Conservation (phyloP, 2,888 invertebrate genomes). For the Eristalis arbustorum region DNA sequence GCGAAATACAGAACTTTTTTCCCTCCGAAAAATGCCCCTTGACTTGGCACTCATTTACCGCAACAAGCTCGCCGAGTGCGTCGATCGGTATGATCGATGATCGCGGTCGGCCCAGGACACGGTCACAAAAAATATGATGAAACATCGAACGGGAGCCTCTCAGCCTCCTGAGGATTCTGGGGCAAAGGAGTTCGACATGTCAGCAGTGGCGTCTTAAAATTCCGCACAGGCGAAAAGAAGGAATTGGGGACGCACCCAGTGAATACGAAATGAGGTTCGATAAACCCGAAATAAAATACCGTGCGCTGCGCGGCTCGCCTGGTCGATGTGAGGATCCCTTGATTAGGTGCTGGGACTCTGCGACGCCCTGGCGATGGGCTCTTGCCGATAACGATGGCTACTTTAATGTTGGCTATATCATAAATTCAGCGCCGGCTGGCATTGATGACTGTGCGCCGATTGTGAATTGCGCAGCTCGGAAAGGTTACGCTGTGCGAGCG, state of each 20-base stretch:
- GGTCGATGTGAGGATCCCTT: conserved; percentile 26
- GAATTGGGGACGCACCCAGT: conserved; percentile 54
- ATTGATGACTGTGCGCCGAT: conserved; percentile 45
- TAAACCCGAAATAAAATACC: conserved; percentile 32
- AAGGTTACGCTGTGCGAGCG: conserved; percentile 26
- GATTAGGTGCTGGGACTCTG: background rate
- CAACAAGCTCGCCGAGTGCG: conserved; percentile 40
- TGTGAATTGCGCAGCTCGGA: conserved; percentile 17
- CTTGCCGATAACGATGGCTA: conserved; percentile 27
- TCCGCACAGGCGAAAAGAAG: conserved; percentile 6
- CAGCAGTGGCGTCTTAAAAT: conserved; percentile 32
- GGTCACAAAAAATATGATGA: background rate
- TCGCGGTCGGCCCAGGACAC: conserved; percentile 7
- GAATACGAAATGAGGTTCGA: conserved; percentile 67
- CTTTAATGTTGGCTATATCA: conserved; percentile 34
- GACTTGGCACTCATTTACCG: conserved; percentile 8
- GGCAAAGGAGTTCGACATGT: conserved; percentile 19
- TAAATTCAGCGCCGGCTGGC: conserved; percentile 42
- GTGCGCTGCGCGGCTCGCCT: background rate
- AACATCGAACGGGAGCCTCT: background rate
- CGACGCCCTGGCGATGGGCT: conserved; percentile 22
- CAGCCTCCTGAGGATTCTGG: background rate
- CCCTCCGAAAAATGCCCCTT: too few species aligned
- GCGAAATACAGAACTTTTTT: conserved; percentile 37
- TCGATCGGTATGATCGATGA: conserved; percentile 16